Percentiles rank a stretch among this genome's conserved stretches.
These are phyloP conservation scores for Polymixis lichenea DNA, from an alignment of 2,888 invertebrate species.

Conservation along the genomic window DNA sequence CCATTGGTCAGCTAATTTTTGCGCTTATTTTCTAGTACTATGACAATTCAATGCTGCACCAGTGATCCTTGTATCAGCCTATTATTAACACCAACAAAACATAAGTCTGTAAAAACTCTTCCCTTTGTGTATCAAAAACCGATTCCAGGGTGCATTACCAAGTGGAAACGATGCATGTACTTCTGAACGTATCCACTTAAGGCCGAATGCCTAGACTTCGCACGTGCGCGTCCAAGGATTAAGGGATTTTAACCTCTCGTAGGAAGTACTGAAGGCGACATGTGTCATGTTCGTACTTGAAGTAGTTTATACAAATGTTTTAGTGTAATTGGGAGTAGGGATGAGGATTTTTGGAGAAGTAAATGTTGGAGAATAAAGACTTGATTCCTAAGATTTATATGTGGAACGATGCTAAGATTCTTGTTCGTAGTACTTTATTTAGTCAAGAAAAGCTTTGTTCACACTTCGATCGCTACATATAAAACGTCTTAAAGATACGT, in stretches of 20 bases:
- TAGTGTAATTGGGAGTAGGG: slow-evolving; percentile 13
- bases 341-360: background rate
- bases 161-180: slow-evolving; percentile 49
- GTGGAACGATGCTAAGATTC: background rate
- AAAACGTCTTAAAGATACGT: background rate
- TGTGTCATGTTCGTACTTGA: slow-evolving; percentile 25
- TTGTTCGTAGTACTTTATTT: too few relatives aligned
- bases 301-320: slow-evolving; percentile 25
- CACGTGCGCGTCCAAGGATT: slow-evolving; percentile 54
- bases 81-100: background rate
- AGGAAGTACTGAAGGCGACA: slow-evolving; percentile 28
- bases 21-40: background rate
- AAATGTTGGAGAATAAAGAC: background rate
- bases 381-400: background rate
- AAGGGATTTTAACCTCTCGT: slow-evolving; percentile 47
- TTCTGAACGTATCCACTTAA: slow-evolving; percentile 62
- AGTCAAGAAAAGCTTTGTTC: background rate
- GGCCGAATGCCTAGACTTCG: slow-evolving; percentile 44
- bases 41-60: background rate
- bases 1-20: too few relatives aligned
- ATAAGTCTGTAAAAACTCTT: background rate
- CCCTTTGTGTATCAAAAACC: slow-evolving; percentile 55
- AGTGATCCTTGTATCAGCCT: background rate
- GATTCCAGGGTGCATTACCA: slow-evolving; percentile 49
- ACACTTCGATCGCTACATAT: background rate